phyloP scores from a whole-genome alignment of 1,140 invertebrate genomes.

The Drosophila sulfurigaster region DNA sequence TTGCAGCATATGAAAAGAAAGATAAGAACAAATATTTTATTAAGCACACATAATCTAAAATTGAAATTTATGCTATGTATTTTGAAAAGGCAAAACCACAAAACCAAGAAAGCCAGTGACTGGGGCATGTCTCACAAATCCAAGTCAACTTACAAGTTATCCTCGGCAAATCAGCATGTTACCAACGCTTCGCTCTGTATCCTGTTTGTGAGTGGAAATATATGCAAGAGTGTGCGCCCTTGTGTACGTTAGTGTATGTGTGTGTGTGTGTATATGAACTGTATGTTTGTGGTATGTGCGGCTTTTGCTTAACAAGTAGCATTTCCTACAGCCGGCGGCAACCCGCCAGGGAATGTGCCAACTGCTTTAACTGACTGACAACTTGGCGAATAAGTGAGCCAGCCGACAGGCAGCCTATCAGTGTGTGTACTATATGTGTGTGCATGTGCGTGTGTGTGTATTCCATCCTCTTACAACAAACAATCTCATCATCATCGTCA shows the following conservation, averaged over 20 bases:
- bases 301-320: slow-evolving; percentile 66
- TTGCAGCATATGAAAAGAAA: slow-evolving; percentile 28
- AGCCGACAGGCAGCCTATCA: background rate
- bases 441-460: background rate
- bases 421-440: background rate
- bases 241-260: background rate
- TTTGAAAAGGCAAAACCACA: slow-evolving; percentile 41
- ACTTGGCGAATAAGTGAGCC: slow-evolving; percentile 53
- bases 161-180: slow-evolving; percentile 57
- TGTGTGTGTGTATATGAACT: slow-evolving; percentile 43
- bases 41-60: slow-evolving; percentile 77
- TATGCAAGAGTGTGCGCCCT: slow-evolving; percentile 14
- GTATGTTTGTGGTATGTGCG: slow-evolving; percentile 53
- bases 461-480: slow-evolving; percentile 1
- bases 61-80: slow-evolving; percentile 75
- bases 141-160: slow-evolving; percentile 68
- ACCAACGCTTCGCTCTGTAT: slow-evolving; percentile 19
- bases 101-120: slow-evolving; percentile 17
- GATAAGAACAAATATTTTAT: slow-evolving; percentile 76
- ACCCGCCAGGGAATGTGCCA: slow-evolving; percentile 58
- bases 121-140: slow-evolving; percentile 39
- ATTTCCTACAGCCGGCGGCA: slow-evolving; percentile 66
- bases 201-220: slow-evolving; percentile 5
- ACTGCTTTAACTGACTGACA: slow-evolving; percentile 74
- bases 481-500: slow-evolving; percentile 6